phyloP scores from a whole-genome alignment of 53 echinoderm and acorn worm genomes.

The Hippasteria phrygiana region DNA sequence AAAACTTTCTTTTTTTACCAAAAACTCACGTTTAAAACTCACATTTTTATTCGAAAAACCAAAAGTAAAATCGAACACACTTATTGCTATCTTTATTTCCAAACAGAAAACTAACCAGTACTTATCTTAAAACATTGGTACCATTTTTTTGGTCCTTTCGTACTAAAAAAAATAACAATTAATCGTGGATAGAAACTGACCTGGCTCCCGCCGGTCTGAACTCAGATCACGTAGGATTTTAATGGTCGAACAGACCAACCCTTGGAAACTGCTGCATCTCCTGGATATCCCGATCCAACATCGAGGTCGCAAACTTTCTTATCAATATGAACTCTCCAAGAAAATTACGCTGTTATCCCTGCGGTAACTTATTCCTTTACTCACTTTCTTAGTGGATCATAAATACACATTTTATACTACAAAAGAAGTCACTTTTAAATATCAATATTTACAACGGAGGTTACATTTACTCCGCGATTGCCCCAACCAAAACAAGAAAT shows the following conservation, averaged over 20 bases:
- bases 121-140: conserved; percentile 14
- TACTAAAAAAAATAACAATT: conserved; percentile 57
- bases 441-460: conserved; percentile 47
- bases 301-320: conserved; percentile 92
- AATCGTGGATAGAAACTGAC: conserved; percentile 89
- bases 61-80: neutral
- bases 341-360: conserved; percentile 96
- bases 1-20: too few relatives aligned
- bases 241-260: conserved; percentile 91
- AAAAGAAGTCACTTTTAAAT: neutral
- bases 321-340: conserved; percentile 87
- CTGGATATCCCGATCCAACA: conserved; percentile 86
- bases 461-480: conserved; percentile 70
- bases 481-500: conserved; percentile 77
- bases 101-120: neutral
- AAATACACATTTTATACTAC: neutral
- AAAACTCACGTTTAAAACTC: too few relatives aligned
- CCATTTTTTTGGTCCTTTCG: conserved; percentile 72
- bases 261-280: conserved; percentile 77
- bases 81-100: conserved; percentile 4
- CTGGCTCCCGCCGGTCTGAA: conserved; percentile 93
- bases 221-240: conserved; percentile 91
- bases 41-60: too few relatives aligned
- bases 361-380: conserved; percentile 82
- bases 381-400: conserved; percentile 61